Evolutionary conservation across 1,140 invertebrate genomes (phyloP).

Genomic region (Dendrolimus kikuchii): DNA sequence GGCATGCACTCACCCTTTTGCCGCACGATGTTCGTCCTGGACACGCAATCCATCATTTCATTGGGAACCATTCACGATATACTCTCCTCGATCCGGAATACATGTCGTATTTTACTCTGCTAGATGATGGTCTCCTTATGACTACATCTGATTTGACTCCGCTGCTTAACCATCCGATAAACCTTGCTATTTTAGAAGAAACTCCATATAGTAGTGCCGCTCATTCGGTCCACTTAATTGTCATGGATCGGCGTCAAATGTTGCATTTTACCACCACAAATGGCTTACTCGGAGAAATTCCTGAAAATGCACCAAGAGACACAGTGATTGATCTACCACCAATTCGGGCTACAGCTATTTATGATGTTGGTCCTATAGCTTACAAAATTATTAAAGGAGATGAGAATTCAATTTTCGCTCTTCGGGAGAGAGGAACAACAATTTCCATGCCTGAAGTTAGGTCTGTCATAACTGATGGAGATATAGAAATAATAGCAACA

Average conservation of each 20-base stretch:
- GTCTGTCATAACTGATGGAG: conserved; percentile 73
- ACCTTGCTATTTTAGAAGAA: conserved; percentile 86
- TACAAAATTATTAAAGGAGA: conserved; percentile 86
- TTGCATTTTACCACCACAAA: conserved; percentile 79
- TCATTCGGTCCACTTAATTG: conserved; percentile 85
- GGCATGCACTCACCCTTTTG: conserved; percentile 73
- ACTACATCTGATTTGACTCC: conserved; percentile 87
- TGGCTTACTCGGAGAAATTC: conserved; percentile 78
- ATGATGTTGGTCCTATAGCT: conserved; percentile 76
- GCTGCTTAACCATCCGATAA: conserved; percentile 84
- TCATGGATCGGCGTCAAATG: conserved; percentile 86
- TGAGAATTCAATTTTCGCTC: conserved; percentile 78
- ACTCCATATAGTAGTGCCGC: conserved; percentile 83
- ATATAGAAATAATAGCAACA: conserved; percentile 81
- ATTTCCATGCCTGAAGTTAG: conserved; percentile 73
- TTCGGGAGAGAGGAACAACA: conserved; percentile 75
- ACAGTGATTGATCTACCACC: conserved; percentile 79
- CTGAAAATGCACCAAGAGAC: conserved; percentile 82
- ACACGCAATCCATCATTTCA: conserved; percentile 85
- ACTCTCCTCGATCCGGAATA: conserved; percentile 83
- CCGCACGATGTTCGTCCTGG: conserved; percentile 90
- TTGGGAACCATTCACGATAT: conserved; percentile 74
- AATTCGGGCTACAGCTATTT: conserved; percentile 74
- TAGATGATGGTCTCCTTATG: conserved; percentile 92
- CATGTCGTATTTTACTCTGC: conserved; percentile 87